Conservation (phyloP, 2,888 invertebrate species). For the Trimorus sp. region DNA sequence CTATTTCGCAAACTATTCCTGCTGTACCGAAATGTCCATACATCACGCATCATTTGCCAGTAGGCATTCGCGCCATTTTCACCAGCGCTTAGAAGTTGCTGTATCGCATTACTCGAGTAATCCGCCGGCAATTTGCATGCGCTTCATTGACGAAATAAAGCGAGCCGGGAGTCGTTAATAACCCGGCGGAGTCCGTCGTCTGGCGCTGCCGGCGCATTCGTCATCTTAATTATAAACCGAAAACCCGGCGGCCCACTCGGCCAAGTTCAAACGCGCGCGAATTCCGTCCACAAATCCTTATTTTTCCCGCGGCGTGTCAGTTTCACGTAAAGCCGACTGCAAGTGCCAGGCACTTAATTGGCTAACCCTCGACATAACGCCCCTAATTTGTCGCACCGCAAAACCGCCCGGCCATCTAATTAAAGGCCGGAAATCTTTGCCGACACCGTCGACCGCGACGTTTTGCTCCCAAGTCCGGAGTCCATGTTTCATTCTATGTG, state of each 20-base stretch:
- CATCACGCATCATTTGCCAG: constrained; percentile 3
- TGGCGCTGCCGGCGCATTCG: constrained; percentile 4
- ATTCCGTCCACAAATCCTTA: constrained; percentile 27
- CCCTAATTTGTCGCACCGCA: constrained; percentile 10
- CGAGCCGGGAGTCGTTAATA: background rate
- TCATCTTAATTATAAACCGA: constrained; percentile 18
- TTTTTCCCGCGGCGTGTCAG: constrained; percentile 20
- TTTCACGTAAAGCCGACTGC: constrained; percentile 22
- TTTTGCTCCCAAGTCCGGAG: background rate
- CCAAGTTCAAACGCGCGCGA: constrained; percentile 23
- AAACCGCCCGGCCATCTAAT: constrained; percentile 1
- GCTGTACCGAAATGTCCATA: background rate
- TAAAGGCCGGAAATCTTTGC: constrained; percentile 13
- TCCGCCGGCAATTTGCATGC: background rate
- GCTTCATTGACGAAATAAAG: constrained; percentile 7
- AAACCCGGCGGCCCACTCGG: constrained; percentile 3
- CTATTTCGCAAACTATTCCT: constrained; percentile 28
- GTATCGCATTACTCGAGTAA: background rate
- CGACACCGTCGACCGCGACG: background rate
- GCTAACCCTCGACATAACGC: constrained; percentile 6
- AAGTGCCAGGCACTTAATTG: constrained; percentile 27
- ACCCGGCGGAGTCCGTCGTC: background rate
- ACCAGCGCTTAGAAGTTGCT: background rate
- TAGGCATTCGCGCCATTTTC: constrained; percentile 7
- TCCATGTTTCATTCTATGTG: no score